Conservation (phyloP, 1,140 invertebrate genomes). For the Heliothis virescens region DNA sequence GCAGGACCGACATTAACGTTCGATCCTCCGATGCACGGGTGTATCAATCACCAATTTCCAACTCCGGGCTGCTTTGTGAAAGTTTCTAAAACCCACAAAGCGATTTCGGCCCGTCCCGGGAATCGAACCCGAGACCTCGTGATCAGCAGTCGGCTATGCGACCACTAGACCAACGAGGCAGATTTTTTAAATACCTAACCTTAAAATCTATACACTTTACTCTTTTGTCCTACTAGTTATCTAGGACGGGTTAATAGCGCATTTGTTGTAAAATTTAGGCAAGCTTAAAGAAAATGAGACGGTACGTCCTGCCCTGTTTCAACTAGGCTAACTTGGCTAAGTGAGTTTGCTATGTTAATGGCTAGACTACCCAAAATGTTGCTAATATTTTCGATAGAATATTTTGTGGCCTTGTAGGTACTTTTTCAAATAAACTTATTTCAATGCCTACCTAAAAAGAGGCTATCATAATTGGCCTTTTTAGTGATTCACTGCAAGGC, state of each 20-base stretch:
- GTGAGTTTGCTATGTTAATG: conserved; percentile 36
- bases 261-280: conserved; percentile 3
- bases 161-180: no score
- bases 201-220: no score
- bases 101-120: no score
- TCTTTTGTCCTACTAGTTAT: neutral
- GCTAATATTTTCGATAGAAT: neutral
- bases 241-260: neutral
- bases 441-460: neutral
- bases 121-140: no score
- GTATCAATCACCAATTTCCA: no score
- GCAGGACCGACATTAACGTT: no score
- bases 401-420: neutral
- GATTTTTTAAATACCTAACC: no score
- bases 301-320: neutral
- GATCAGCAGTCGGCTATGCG: no score
- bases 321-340: conserved; percentile 10
- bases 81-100: no score
- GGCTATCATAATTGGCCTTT: neutral
- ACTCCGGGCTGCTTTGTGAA: no score
- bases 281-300: conserved; percentile 11
- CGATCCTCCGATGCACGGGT: no score
- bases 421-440: neutral
- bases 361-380: neutral
- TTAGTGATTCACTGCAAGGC: no score